phyloP scores from a whole-genome alignment of 1,140 invertebrate species.

The Agrilus planipennis region DNA sequence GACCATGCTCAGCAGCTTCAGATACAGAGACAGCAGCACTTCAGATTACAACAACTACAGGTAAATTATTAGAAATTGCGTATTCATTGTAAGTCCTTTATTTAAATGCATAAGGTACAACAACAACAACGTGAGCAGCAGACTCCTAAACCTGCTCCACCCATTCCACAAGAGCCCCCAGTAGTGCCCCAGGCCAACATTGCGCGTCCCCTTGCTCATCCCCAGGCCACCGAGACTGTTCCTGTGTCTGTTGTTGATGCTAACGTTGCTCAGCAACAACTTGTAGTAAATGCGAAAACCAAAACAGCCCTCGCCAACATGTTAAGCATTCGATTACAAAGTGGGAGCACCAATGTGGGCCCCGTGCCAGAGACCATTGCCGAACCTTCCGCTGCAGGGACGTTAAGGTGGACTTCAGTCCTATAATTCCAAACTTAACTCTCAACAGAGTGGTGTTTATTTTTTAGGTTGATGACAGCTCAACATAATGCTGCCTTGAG shows the following conservation, averaged over 20 bases:
- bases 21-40: slow-evolving; percentile 41
- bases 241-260: slow-evolving; percentile 19
- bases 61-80: too few relatives aligned
- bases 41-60: slow-evolving; percentile 41
- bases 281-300: slow-evolving; percentile 79
- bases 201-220: slow-evolving; percentile 27
- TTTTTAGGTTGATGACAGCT: slow-evolving; percentile 58
- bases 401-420: slow-evolving; percentile 38
- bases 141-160: slow-evolving; percentile 3
- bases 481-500: slow-evolving; percentile 55
- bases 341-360: slow-evolving; percentile 26
- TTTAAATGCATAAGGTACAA: too few relatives aligned
- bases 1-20: slow-evolving; percentile 23
- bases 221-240: slow-evolving; percentile 17
- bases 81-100: too few relatives aligned
- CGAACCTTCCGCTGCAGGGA: slow-evolving; percentile 57
- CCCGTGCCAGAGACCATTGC: slow-evolving; percentile 30
- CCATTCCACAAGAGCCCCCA: slow-evolving; percentile 4
- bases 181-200: neutral
- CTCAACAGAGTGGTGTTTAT: too few relatives aligned
- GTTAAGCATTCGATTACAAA: slow-evolving; percentile 70
- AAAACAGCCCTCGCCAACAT: slow-evolving; percentile 93
- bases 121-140: slow-evolving; percentile 27
- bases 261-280: slow-evolving; percentile 36
- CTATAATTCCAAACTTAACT: too few relatives aligned